Percentiles rank a stretch among this genome's conserved stretches.
Evolutionary conservation across 2,797 vertebrate species (phyloP).

Genomic region (Saxicola maurus): DNA sequence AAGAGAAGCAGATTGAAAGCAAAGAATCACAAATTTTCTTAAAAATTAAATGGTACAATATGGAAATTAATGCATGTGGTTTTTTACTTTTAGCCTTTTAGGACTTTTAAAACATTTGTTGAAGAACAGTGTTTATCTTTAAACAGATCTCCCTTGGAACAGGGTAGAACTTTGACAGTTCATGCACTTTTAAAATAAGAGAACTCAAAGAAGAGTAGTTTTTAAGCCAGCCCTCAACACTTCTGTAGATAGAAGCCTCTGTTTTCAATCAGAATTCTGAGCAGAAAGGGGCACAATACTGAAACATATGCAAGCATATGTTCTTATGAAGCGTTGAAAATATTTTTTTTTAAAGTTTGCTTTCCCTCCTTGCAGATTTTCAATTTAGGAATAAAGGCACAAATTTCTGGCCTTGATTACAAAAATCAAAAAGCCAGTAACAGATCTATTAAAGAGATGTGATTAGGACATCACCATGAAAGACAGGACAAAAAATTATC

Average conservation of each 20-base stretch:
- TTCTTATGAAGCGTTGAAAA: rapidly evolving
- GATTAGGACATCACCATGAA: neutral
- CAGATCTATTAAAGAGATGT: neutral
- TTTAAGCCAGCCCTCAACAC: neutral
- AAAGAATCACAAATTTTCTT: neutral
- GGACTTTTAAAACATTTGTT: neutral
- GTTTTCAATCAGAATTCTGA: neutral
- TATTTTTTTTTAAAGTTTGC: neutral
- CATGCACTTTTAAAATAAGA: neutral
- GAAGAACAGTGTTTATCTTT: neutral
- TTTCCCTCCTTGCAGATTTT: neutral
- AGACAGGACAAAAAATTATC: neutral
- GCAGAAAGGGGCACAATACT: neutral
- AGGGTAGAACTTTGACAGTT: neutral
- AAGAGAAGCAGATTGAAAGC: neutral
- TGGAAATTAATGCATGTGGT: neutral
- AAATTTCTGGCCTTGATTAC: neutral
- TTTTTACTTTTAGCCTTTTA: neutral
- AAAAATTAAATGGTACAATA: neutral
- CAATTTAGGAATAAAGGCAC: neutral
- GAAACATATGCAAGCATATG: rapidly evolving
- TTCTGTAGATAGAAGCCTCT: neutral
- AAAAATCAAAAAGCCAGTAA: neutral
- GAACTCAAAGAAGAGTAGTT: neutral
- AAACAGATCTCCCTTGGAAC: neutral